Evolutionary conservation across 2,113 vertebrate species (phyloP).

Genomic region (Lichenostomus cassidix): DNA sequence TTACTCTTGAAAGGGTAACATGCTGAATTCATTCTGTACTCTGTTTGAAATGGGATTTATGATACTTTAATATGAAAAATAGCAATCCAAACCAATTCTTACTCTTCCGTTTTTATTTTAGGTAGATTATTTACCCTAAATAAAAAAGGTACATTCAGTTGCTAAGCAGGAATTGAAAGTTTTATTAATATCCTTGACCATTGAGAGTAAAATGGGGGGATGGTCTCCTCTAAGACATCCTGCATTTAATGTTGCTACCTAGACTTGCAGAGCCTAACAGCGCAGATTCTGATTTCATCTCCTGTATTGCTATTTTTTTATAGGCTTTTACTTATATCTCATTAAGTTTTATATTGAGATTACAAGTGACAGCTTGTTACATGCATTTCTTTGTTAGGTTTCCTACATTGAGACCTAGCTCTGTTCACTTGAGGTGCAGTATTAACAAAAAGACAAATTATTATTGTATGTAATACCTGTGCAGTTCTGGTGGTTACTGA

Average conservation of each 20-base stretch:
- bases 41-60: neutral
- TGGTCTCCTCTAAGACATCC: neutral
- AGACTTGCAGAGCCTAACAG: neutral
- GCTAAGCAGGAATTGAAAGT: neutral
- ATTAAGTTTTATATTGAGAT: neutral
- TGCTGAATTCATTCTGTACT: neutral
- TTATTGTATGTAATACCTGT: neutral
- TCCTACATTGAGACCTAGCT: neutral
- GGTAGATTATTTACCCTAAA: neutral
- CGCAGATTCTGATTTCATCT: neutral
- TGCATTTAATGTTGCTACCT: neutral
- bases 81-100: neutral
- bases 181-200: neutral
- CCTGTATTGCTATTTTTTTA: neutral
- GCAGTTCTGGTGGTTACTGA: neutral
- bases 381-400: neutral
- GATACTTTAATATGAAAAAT: neutral
- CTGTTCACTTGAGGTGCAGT: neutral
- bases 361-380: neutral
- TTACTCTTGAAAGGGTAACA: constrained; percentile 94
- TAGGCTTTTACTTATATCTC: neutral
- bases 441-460: neutral
- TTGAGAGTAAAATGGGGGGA: neutral
- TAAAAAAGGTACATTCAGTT: neutral
- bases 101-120: neutral